A percentile compares a stretch with the other conserved stretches of the same genome.
Conservation (phyloP, 2,797 vertebrate genomes). For the Acanthiza pusilla region DNA sequence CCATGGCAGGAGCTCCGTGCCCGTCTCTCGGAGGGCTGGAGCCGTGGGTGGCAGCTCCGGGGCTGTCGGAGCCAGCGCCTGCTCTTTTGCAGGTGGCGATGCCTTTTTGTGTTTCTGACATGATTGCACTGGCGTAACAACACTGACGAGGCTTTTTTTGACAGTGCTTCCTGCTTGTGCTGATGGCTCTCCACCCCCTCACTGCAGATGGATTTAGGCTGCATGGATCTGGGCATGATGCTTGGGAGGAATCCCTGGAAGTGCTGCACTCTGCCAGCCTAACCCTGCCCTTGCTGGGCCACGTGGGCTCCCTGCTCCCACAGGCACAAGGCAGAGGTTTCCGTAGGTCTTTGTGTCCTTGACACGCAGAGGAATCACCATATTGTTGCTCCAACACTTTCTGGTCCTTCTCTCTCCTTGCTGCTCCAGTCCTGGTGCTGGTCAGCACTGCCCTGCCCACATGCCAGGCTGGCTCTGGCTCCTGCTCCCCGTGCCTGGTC, state of each 20-base stretch:
- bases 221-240: background rate
- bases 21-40: background rate
- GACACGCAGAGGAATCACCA: fast-evolving
- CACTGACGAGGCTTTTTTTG: constrained; percentile 23
- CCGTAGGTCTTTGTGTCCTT: background rate
- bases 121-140: background rate
- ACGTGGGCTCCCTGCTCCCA: fast-evolving
- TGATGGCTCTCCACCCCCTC: constrained; percentile 49
- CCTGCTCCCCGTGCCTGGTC: background rate
- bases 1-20: fast-evolving
- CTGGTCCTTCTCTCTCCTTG: background rate
- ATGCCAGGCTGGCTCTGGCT: background rate
- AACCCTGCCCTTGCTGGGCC: background rate
- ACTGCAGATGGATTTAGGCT: constrained; percentile 21
- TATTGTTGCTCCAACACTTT: background rate
- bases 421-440: background rate
- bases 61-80: background rate
- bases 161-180: constrained; percentile 19
- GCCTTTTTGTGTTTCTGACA: background rate
- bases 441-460: background rate
- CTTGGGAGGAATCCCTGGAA: background rate
- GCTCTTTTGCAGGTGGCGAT: constrained; percentile 36
- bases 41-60: background rate
- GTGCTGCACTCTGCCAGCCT: background rate
- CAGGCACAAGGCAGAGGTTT: background rate